Evolutionary conservation across 2,797 vertebrate species (phyloP), one percentile per base, ranked within the genome.

Genomic region (Podargus strigoides): DNA sequence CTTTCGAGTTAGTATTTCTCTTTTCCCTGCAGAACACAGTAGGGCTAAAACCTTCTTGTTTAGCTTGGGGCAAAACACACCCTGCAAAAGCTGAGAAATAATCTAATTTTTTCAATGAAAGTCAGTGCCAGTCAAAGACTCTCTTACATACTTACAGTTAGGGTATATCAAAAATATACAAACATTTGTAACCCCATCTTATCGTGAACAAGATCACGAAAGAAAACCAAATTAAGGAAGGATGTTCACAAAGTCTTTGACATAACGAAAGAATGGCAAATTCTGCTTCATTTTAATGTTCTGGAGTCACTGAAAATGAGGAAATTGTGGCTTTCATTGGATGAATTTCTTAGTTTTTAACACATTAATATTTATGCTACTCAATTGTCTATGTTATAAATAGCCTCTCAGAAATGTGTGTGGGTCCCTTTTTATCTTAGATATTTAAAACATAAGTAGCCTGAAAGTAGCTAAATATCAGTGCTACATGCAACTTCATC

Each of bases 91-190:
- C 95, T 89, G 96, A 94, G 96, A 97, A 97, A 96, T 89, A 96
- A 90, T 93, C 97, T 97, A 95, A 95, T 98, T 98, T 98, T 96
- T 97, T 95, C 98, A 97, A 96, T 97, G 97, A 97, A 97, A 98
- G 93, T 95, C 82, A 66, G 46, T 97, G 98, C 96, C 98, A 97
- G 95, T 98, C 97, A 98, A 96, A 96, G 93, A 67, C 80, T 75
- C 87, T 92, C 94, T 93, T 94, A 77, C 83, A 95, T 91, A 44
- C 96, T 95, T 94, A 84, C 42, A 85, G 90, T 97, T 84, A 82
- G 67, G 79, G 89, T 93, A 90, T 91, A 93, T 96, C 67, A 94
- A 91, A 94, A 95, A 89, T 66, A 90, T 85, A 90, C 89, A 86
- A 85, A 86, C 81, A 85, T 39, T 46, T n/a, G 87, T 88, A 95